Conservation (phyloP, 1,140 invertebrate species). For the Laupala kohalensis region DNA sequence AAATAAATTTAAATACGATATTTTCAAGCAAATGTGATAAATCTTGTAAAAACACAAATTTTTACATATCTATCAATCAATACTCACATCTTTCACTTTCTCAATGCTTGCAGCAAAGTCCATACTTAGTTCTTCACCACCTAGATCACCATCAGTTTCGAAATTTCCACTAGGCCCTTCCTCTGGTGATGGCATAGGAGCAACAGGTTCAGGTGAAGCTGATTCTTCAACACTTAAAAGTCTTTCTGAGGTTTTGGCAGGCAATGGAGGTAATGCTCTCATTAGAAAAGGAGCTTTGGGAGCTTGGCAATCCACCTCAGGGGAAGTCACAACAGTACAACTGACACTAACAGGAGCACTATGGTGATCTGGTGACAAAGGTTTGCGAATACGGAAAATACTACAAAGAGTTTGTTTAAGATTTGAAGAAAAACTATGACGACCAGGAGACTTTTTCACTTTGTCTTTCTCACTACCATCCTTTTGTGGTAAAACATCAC, state of each 20-base stretch:
- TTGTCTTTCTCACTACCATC: conserved; percentile 30
- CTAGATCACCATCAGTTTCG: conserved; percentile 26
- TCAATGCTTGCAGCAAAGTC: conserved; percentile 86
- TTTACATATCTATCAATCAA: no score
- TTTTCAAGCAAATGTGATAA: not conserved
- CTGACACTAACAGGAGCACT: conserved; percentile 31
- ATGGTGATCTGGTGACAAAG: conserved; percentile 35
- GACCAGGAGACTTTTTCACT: conserved; percentile 39
- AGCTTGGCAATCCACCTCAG: not conserved
- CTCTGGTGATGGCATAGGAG: conserved; percentile 23
- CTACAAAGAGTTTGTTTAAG: conserved; percentile 77
- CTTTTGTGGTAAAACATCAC: conserved; percentile 12
- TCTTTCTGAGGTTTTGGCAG: conserved; percentile 29
- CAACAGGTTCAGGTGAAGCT: conserved; percentile 8
- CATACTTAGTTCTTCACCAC: conserved; percentile 39
- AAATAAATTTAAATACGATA: no score
- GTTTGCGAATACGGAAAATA: conserved; percentile 57
- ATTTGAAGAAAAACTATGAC: conserved; percentile 49
- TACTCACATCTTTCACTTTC: conserved; percentile 83
- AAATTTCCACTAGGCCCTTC: not conserved
- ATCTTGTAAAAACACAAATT: not conserved
- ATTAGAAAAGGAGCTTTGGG: conserved; percentile 39
- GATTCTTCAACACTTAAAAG: conserved; percentile 27
- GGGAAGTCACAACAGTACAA: conserved; percentile 33
- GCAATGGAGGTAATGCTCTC: conserved; percentile 67